phyloP scores from a whole-genome alignment of 2,888 invertebrate species.

The Drosophila falleni region DNA sequence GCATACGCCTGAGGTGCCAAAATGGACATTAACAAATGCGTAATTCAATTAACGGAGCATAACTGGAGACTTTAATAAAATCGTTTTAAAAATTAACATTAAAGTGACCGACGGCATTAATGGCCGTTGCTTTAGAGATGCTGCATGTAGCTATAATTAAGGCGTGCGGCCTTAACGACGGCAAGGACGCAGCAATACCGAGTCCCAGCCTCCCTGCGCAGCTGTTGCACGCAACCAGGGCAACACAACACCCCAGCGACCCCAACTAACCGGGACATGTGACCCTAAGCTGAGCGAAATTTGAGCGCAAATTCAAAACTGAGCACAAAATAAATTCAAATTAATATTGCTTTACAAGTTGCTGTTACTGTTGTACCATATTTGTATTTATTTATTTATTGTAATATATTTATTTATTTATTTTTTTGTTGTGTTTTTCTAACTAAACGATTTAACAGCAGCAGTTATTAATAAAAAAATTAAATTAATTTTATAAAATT shows the following conservation, averaged over 20 bases:
- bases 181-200: slow-evolving; percentile 11
- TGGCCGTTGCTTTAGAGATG: slow-evolving; percentile 1
- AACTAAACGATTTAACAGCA: too few species aligned
- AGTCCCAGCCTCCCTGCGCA: slow-evolving; percentile 53
- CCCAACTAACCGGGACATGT: slow-evolving; percentile 1
- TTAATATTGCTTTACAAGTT: too few species aligned
- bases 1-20: slow-evolving; percentile 34
- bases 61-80: slow-evolving; percentile 27
- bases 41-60: slow-evolving; percentile 47
- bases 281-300: slow-evolving; percentile 29
- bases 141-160: slow-evolving; percentile 46
- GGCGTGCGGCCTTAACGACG: slow-evolving; percentile 5
- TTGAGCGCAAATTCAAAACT: slow-evolving; percentile 28
- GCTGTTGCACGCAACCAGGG: slow-evolving; percentile 67
- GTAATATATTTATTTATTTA: too few species aligned
- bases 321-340: neutral
- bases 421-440: too few species aligned
- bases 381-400: too few species aligned
- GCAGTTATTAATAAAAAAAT: too few species aligned
- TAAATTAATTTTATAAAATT: too few species aligned
- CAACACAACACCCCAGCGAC: neutral
- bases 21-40: neutral
- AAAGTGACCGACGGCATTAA: slow-evolving; percentile 32
- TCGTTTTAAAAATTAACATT: slow-evolving; percentile 36
- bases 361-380: too few species aligned